Conservation (phyloP, 2,797 vertebrate species). For the Tamandua tetradactyla region DNA sequence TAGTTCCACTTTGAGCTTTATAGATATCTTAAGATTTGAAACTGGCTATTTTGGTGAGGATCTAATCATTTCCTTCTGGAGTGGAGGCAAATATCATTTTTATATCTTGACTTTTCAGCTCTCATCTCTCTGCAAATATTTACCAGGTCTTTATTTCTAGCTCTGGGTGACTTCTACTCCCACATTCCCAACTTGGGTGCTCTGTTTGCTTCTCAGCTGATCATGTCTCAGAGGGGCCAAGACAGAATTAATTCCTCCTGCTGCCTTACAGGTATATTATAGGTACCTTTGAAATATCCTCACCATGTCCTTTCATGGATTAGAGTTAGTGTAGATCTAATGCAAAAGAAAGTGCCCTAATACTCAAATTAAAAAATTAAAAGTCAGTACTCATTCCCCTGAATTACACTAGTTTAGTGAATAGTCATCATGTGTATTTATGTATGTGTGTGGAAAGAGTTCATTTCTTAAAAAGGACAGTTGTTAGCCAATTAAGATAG, state of each 20-base stretch:
- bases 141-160: slow-evolving; percentile 24
- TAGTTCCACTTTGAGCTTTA: slow-evolving; percentile 34
- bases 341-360: background rate
- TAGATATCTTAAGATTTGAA: background rate
- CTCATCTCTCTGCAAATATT: slow-evolving; percentile 31
- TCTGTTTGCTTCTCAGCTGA: background rate
- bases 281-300: background rate
- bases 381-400: background rate
- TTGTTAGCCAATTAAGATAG: background rate
- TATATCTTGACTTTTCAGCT: slow-evolving; percentile 1
- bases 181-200: background rate
- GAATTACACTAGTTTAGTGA: background rate
- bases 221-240: background rate
- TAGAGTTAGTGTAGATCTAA: background rate
- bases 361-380: background rate
- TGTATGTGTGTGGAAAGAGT: background rate
- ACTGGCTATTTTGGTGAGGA: slow-evolving; percentile 1
- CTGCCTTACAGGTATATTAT: background rate
- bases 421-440: background rate
- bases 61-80: slow-evolving; percentile 6
- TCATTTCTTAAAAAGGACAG: background rate
- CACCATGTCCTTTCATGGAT: background rate
- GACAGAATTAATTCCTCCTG: slow-evolving; percentile 25
- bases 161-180: background rate
- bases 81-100: slow-evolving; percentile 1